A percentile compares a stretch with the other conserved stretches of the same genome.
Conservation (phyloP, 1,140 invertebrate species). For the Procambarus clarkii region DNA sequence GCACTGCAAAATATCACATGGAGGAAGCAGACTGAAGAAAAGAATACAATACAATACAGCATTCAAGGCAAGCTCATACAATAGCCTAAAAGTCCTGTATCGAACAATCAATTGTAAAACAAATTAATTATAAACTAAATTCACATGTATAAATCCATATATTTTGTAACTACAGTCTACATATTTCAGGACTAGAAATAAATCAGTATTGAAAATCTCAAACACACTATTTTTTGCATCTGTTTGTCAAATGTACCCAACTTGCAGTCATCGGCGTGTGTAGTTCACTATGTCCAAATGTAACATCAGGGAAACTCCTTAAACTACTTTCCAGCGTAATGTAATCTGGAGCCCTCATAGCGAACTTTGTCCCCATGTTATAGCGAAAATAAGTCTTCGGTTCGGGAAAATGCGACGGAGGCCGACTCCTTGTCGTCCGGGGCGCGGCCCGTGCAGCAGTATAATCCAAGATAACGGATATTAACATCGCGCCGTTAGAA, state of each 20-base stretch:
- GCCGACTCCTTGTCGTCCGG: not conserved
- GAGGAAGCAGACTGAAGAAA: too few relatives aligned
- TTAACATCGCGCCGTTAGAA: not conserved
- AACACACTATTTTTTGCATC: not conserved
- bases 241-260: not conserved
- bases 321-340: not conserved
- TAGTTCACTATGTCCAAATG: not conserved
- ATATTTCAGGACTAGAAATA: too few relatives aligned
- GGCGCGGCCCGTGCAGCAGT: not conserved
- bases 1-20: too few relatives aligned
- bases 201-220: too few relatives aligned
- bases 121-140: too few relatives aligned
- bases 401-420: not conserved
- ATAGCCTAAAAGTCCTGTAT: too few relatives aligned
- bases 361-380: not conserved
- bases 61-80: too few relatives aligned
- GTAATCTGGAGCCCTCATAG: not conserved
- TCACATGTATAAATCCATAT: too few relatives aligned
- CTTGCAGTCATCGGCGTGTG: not conserved
- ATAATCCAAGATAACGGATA: not conserved
- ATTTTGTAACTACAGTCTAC: too few relatives aligned
- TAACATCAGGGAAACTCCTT: not conserved
- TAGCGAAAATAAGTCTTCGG: not conserved
- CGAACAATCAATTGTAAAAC: too few relatives aligned
- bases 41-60: too few relatives aligned